Conservation (phyloP, 2,888 invertebrate genomes). For the Timema cristinae region DNA sequence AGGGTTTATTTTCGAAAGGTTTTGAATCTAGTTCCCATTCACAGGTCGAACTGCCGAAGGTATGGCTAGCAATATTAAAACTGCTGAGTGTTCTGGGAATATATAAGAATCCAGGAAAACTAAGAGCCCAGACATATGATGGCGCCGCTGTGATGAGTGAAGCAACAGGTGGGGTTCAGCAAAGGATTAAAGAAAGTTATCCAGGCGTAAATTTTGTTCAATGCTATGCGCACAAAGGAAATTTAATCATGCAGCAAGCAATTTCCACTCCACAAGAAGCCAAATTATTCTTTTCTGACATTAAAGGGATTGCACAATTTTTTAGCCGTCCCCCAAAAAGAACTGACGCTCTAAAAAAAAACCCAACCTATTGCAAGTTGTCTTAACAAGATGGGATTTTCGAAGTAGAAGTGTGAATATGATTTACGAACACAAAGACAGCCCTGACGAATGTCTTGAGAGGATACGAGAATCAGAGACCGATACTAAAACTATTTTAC, state of each 20-base stretch:
- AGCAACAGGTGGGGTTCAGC: no score
- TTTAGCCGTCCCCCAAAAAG: background rate
- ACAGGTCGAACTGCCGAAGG: background rate
- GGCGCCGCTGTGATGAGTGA: no score
- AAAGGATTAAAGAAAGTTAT: background rate
- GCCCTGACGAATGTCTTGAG: no score
- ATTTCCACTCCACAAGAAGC: background rate
- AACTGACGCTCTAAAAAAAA: background rate
- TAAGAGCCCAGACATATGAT: no score
- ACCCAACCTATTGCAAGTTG: no score
- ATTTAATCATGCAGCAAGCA: background rate
- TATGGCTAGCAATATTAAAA: background rate
- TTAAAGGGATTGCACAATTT: background rate
- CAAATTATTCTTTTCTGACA: background rate
- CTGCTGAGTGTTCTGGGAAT: no score
- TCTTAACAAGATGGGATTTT: no score
- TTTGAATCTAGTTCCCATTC: background rate
- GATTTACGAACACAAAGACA: no score
- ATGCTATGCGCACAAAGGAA: background rate
- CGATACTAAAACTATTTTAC: no score
- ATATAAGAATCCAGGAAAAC: no score
- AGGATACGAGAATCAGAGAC: no score
- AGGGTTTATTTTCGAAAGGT: background rate
- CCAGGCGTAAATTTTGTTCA: background rate
- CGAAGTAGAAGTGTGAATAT: no score